A percentile compares a stretch with the other conserved stretches of the same genome.
phyloP scores from a whole-genome alignment of 2,113 vertebrate species.

The Canis aureus region DNA sequence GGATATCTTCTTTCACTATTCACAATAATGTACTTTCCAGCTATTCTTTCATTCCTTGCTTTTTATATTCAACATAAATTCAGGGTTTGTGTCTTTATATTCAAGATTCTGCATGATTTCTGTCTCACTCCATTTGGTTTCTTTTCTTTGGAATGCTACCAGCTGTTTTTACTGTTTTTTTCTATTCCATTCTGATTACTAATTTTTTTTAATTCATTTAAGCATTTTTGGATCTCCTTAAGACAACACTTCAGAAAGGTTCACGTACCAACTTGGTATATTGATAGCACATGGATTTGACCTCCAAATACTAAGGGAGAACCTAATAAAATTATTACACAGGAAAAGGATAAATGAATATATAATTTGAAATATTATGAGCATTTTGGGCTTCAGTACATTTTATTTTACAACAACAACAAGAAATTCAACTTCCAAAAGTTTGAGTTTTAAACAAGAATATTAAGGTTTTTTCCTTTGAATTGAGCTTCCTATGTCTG shows the following conservation, averaged over 20 bases:
- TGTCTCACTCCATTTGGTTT: slow-evolving; percentile 6
- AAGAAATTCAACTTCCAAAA: neutral
- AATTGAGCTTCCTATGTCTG: neutral
- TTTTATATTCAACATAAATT: neutral
- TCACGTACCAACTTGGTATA: neutral
- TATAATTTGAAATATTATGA: neutral
- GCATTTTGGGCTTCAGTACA: neutral
- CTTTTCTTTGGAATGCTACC: neutral
- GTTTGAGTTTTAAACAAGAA: slow-evolving; percentile 8
- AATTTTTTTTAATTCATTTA: neutral
- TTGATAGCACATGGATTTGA: neutral
- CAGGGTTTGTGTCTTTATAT: neutral
- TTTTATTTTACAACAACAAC: neutral
- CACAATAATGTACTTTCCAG: neutral
- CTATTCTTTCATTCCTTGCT: neutral
- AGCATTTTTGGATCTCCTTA: neutral
- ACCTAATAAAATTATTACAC: neutral
- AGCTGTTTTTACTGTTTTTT: slow-evolving; percentile 15
- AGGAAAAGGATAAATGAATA: neutral
- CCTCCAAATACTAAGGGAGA: neutral
- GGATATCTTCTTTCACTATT: neutral
- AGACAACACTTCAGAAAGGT: neutral
- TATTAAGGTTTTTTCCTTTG: neutral
- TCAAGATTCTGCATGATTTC: neutral
- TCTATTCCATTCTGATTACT: slow-evolving; percentile 36